Evolutionary conservation across 2,797 vertebrate species (phyloP).

Genomic region (Lates japonicus): DNA sequence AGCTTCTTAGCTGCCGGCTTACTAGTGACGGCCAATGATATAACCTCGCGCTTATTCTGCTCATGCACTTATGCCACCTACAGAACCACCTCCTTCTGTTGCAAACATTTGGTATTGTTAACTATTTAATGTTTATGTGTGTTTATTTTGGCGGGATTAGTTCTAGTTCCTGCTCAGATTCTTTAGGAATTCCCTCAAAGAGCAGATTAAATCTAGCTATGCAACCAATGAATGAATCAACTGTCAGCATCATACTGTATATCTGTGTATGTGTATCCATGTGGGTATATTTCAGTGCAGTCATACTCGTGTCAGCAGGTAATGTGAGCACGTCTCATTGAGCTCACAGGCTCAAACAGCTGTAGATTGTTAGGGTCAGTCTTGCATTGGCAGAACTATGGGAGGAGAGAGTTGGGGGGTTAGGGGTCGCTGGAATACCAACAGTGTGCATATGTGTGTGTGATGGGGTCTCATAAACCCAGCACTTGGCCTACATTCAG

Average conservation of each 20-base stretch:
- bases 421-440: conserved; percentile 34
- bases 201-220: no score
- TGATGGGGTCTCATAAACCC: conserved; percentile 45
- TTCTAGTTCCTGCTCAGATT: no score
- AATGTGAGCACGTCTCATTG: conserved; percentile 52
- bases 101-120: no score
- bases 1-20: no score
- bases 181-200: no score
- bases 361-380: conserved; percentile 63
- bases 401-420: conserved; percentile 38
- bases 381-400: conserved; percentile 38
- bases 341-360: conserved; percentile 63
- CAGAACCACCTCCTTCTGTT: no score
- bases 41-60: no score
- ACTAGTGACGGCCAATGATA: no score
- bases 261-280: neutral
- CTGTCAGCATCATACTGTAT: neutral
- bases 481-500: conserved; percentile 55
- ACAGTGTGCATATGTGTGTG: neutral
- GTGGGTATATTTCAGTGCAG: neutral
- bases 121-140: no score
- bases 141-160: no score
- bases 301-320: neutral
- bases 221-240: no score
- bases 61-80: no score